Conservation (phyloP, 2,113 vertebrate species). For the Malurus melanocephalus region DNA sequence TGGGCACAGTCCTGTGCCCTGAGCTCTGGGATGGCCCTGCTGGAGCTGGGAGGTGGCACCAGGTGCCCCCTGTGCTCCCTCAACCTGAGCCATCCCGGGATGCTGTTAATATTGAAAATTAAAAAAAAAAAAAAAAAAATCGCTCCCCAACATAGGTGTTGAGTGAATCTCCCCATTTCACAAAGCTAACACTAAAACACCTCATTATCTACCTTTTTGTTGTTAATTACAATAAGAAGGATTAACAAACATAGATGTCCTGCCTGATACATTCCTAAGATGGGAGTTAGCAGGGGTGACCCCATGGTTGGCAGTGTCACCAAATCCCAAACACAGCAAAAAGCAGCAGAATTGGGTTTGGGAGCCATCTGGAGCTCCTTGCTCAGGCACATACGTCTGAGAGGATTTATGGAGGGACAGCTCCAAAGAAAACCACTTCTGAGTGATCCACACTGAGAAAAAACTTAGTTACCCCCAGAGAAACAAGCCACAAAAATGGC, state of each 20-base stretch:
- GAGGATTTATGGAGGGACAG: neutral
- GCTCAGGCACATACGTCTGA: neutral
- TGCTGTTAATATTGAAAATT: accelerated
- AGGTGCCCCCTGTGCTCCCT: neutral
- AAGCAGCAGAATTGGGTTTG: neutral
- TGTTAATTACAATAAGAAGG: neutral
- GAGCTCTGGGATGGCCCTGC: too few relatives aligned
- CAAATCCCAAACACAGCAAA: neutral
- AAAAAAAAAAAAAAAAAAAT: neutral
- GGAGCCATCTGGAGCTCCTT: neutral
- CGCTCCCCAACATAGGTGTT: accelerated
- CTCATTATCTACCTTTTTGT: neutral
- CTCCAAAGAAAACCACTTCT: neutral
- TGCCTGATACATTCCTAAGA: accelerated
- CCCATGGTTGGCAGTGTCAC: accelerated
- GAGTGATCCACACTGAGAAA: neutral
- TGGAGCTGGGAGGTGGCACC: too few relatives aligned
- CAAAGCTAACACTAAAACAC: neutral
- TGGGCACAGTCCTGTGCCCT: too few relatives aligned
- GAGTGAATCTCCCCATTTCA: neutral
- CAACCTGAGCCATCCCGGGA: accelerated
- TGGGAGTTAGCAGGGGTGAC: neutral
- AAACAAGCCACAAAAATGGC: neutral
- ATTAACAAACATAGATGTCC: neutral
- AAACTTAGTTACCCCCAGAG: neutral